Evolutionary conservation across 1,140 invertebrate genomes (phyloP).

Genomic region (Microvelia longipes): DNA sequence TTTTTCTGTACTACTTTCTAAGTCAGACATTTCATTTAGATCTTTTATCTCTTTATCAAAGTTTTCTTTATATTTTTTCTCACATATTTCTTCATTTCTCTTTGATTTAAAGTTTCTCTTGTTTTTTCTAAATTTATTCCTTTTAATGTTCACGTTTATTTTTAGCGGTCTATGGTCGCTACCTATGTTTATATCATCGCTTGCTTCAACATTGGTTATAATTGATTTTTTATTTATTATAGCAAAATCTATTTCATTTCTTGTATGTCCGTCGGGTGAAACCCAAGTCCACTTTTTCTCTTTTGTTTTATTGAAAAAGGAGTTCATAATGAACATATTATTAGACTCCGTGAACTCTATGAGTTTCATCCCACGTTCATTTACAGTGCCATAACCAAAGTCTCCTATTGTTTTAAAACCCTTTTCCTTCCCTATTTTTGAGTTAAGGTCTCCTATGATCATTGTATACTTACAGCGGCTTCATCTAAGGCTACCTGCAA

Average conservation of each 20-base stretch:
- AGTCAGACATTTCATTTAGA: not conserved
- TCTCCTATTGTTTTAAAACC: not conserved
- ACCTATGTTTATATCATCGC: not conserved
- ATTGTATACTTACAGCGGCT: not conserved
- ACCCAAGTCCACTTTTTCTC: not conserved
- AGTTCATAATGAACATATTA: constrained; percentile 25
- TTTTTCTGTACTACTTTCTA: not conserved
- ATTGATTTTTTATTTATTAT: not conserved
- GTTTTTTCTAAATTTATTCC: not conserved
- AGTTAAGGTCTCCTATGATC: not conserved
- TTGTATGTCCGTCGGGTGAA: not conserved
- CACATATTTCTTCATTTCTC: not conserved
- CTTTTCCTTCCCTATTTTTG: not conserved
- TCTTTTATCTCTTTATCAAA: not conserved
- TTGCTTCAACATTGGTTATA: not conserved
- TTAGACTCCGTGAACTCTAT: constrained; percentile 25
- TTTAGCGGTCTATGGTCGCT: not conserved
- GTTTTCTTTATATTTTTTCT: not conserved
- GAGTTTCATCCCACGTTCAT: not conserved
- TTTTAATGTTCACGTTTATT: not conserved
- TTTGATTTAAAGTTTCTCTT: not conserved
- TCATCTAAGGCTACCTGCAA: not conserved
- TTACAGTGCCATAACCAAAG: not conserved
- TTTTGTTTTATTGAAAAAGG: constrained; percentile 18
- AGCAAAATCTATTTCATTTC: not conserved